phyloP scores from a whole-genome alignment of 2,113 vertebrate species.

The Xyliphius kryptos region DNA sequence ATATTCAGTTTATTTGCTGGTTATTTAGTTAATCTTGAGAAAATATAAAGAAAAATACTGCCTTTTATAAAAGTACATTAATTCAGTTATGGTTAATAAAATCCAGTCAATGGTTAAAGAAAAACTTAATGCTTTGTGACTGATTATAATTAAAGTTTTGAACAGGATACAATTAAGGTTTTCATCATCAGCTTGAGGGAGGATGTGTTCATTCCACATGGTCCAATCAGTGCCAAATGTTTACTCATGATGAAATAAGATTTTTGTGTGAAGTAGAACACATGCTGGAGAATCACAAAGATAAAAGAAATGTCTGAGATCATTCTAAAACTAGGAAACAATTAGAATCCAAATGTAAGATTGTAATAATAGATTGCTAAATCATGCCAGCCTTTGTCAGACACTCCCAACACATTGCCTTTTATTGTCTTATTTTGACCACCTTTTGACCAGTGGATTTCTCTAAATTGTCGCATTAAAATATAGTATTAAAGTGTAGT shows the following conservation, averaged over 20 bases:
- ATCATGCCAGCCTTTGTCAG: constrained; percentile 43
- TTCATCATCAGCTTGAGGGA: constrained; percentile 37
- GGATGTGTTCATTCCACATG: constrained; percentile 50
- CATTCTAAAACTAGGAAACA: constrained; percentile 52
- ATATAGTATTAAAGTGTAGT: no score
- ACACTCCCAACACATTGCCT: constrained; percentile 30
- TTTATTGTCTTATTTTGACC: no score
- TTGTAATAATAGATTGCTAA: constrained; percentile 48
- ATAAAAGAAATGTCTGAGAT: constrained; percentile 66
- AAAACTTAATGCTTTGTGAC: constrained; percentile 25
- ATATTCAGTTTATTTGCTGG: constrained; percentile 36
- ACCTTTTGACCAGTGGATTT: no score
- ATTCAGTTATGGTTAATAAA: constrained; percentile 37
- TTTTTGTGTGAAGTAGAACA: constrained; percentile 51
- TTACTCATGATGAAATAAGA: constrained; percentile 44
- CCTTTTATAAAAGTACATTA: constrained; percentile 64
- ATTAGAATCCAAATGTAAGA: constrained; percentile 41
- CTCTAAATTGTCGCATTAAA: no score
- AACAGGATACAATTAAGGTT: constrained; percentile 42
- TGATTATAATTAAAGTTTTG: constrained; percentile 51
- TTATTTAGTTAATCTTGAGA: constrained; percentile 82
- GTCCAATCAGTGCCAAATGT: constrained; percentile 59
- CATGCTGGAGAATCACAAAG: constrained; percentile 57
- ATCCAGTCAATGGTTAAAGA: constrained; percentile 19
- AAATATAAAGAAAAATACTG: constrained; percentile 68